Evolutionary conservation across 2,888 invertebrate species (phyloP), one percentile per base, ranked within the genome.

Genomic region (Prosapia bicincta): DNA sequence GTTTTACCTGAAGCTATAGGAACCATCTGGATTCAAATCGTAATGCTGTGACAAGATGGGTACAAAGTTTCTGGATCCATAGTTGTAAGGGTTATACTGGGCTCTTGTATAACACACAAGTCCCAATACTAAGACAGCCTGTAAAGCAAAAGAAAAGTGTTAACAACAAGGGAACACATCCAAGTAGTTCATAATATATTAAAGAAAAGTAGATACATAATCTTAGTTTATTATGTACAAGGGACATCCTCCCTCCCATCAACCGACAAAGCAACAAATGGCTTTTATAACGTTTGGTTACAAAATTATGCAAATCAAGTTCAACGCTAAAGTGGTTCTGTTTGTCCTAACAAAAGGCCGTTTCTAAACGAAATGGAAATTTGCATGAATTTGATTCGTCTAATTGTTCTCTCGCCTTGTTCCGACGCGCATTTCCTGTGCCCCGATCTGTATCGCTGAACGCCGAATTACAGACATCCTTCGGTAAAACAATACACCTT

Each of bases 21-120:
- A 83, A 71, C 82, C 83, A 54, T 83, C 81, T 10, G 82, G 83
- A 77, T 82, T 81, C 76, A 82, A 79, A 77, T 83, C 83, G 73
- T 80, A 83, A 75, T 80, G 78, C 72, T 82, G 82, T 26, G 81
- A 80, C 66, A 83, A 75, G 77, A 83, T 83, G 32, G 83, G 83
- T 15, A 83, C 81, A 76, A 82, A 82, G 20, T 78, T 79, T 66
- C 80, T 81, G 7, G 80, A 76, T 32, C 71, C 72, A 71, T 77
- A 71, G 67, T 74, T 69, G n/a, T 69, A 54, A 20, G 54, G 54
- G 20, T 54, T 54, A 20, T 54, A 54, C 54, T 54, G 54, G 54
- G 54, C 54, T 54, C 1, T 20, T 20, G 54, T 13, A 1, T 20
- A 20, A 9, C 20, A 66, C 10, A 24, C 65, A 26, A 43, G 66